Percentiles rank a stretch among this genome's conserved stretches.
These are phyloP conservation scores for Tetraodon nigroviridis DNA, from an alignment of 2,113 vertebrate species.

Conservation along the genomic window DNA sequence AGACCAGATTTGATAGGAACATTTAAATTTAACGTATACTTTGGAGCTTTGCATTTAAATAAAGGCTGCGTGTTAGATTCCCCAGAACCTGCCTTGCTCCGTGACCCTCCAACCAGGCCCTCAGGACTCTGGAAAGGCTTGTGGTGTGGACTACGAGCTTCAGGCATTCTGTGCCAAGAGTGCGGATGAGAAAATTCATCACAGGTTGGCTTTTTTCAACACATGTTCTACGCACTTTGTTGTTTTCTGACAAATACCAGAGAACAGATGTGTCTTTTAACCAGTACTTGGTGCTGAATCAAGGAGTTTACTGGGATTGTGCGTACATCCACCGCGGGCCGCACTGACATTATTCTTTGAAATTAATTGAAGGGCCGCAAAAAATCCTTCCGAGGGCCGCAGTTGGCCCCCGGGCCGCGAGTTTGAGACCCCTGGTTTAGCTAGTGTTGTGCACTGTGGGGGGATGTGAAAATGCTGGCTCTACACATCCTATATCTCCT, in stretches of 20 bases:
- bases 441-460: not conserved
- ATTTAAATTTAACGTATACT: no score
- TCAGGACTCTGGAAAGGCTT: conserved; percentile 92
- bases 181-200: conserved; percentile 90
- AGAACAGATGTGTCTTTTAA: not conserved
- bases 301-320: no score
- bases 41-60: no score
- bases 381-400: no score
- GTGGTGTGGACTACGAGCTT: conserved; percentile 90
- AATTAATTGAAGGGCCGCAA: no score
- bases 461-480: not conserved
- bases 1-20: conserved; percentile 39
- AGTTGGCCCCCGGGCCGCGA: not conserved
- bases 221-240: not conserved
- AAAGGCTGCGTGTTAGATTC: conserved; percentile 71
- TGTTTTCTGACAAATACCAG: no score
- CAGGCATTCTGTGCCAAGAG: conserved; percentile 89
- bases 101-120: conserved; percentile 90
- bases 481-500: not conserved
- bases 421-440: not conserved
- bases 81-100: conserved; percentile 88
- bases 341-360: no score
- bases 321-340: no score
- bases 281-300: no score
- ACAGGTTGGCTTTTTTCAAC: conserved; percentile 76